Evolutionary conservation across 2,113 vertebrate species (phyloP).

Genomic region (Gavialis gangeticus): DNA sequence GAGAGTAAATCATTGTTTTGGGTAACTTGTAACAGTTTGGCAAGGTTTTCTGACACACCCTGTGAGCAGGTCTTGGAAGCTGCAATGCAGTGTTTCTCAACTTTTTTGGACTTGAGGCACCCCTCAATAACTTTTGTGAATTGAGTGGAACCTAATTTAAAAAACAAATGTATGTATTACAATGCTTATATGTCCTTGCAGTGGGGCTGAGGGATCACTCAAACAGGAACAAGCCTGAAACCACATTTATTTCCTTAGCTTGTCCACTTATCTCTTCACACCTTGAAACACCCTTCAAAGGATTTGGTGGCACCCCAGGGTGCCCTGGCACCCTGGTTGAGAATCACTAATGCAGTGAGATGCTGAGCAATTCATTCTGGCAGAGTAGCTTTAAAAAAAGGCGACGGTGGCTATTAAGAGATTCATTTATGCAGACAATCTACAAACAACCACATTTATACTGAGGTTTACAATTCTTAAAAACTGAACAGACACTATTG

Average conservation of each 20-base stretch:
- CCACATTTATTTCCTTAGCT: too few relatives aligned
- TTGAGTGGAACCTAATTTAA: neutral
- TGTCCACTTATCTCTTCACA: too few relatives aligned
- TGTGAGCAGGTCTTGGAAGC: neutral
- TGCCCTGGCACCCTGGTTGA: too few relatives aligned
- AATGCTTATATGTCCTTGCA: too few relatives aligned
- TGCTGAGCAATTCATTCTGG: neutral
- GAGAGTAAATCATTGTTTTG: fast-evolving
- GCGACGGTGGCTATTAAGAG: fast-evolving
- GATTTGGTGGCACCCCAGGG: too few relatives aligned
- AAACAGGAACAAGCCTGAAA: too few relatives aligned
- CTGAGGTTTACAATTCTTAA: neutral
- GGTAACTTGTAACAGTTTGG: neutral
- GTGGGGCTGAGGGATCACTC: too few relatives aligned
- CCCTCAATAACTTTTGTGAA: too few relatives aligned
- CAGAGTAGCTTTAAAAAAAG: neutral
- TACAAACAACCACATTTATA: neutral
- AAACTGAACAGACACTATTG: too few relatives aligned
- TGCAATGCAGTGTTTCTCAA: neutral
- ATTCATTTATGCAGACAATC: neutral
- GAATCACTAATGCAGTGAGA: neutral
- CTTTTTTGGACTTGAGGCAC: too few relatives aligned
- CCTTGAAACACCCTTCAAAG: too few relatives aligned
- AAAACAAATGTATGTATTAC: neutral
- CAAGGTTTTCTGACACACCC: neutral